Conservation (phyloP, 2,797 vertebrate genomes). For the Alosa sapidissima region DNA sequence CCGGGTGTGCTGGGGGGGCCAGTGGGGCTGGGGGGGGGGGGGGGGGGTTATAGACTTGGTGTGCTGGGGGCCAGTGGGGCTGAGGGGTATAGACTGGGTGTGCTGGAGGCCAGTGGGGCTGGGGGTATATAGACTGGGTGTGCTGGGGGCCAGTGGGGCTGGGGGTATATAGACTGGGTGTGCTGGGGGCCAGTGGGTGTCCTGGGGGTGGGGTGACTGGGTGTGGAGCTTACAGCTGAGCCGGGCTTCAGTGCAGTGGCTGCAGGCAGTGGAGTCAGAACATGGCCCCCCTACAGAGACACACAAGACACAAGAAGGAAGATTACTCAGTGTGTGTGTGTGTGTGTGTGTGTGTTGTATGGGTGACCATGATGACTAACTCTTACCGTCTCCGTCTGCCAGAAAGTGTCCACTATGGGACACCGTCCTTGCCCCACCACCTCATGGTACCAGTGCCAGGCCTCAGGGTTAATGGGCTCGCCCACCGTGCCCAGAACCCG, state of each 20-base stretch:
- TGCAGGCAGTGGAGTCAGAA: constrained; percentile 79
- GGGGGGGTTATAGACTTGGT: neutral
- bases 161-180: too few species aligned
- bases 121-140: too few species aligned
- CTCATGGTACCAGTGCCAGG: constrained; percentile 78
- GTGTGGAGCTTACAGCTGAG: constrained; percentile 72
- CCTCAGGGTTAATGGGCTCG: constrained; percentile 81
- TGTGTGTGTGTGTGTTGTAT: neutral
- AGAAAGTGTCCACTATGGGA: constrained; percentile 79
- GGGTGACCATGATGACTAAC: neutral
- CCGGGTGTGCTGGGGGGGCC: too few species aligned
- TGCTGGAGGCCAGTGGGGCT: too few species aligned
- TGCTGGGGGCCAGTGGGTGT: neutral
- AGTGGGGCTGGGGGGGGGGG: too few species aligned
- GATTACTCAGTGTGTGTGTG: neutral
- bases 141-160: too few species aligned
- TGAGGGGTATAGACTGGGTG: too few species aligned
- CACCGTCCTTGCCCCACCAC: constrained; percentile 72
- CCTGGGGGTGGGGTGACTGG: neutral
- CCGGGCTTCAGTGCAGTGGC: constrained; percentile 81
- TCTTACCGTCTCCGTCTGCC: constrained; percentile 82
- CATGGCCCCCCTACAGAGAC: constrained; percentile 75
- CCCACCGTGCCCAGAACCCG: constrained; percentile 77
- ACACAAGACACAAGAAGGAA: neutral
- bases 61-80: too few species aligned